phyloP scores from a whole-genome alignment of 1,140 invertebrate genomes.

The Scaptomyza graminum region DNA sequence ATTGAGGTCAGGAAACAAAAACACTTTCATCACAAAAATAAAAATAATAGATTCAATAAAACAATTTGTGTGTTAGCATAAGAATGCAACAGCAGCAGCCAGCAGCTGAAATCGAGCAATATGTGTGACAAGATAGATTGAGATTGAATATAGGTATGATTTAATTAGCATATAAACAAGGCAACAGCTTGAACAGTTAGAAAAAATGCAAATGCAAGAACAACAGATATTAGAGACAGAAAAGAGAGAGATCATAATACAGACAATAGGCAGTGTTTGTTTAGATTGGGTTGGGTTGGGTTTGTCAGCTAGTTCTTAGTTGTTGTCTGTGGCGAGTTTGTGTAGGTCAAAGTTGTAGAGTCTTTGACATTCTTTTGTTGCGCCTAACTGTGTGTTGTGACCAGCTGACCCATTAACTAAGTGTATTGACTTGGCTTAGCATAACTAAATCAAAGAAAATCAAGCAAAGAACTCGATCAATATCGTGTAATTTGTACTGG shows the following conservation, averaged over 20 bases:
- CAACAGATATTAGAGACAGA: slow-evolving; percentile 17
- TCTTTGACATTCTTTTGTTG: slow-evolving; percentile 51
- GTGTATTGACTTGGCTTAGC: slow-evolving; percentile 31
- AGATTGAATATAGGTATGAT: slow-evolving; percentile 28
- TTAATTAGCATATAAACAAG: slow-evolving; percentile 55
- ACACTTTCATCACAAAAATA: slow-evolving; percentile 49
- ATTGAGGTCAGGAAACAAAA: slow-evolving; percentile 51
- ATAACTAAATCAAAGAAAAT: slow-evolving; percentile 17
- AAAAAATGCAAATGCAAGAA: slow-evolving; percentile 38
- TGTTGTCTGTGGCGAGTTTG: slow-evolving; percentile 10
- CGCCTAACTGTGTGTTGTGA: slow-evolving; percentile 27
- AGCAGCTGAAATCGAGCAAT: slow-evolving; percentile 31
- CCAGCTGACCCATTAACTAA: slow-evolving; percentile 23
- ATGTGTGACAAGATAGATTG: slow-evolving; percentile 45
- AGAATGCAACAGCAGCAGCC: slow-evolving; percentile 36
- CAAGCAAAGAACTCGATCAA: neutral
- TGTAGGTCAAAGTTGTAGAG: slow-evolving; percentile 37
- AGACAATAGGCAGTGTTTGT: slow-evolving; percentile 25
- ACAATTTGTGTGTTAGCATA: slow-evolving; percentile 50
- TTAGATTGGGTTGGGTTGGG: too few relatives aligned
- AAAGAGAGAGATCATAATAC: neutral
- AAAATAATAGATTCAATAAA: slow-evolving; percentile 24
- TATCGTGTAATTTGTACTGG: slow-evolving; percentile 6
- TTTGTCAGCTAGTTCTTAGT: slow-evolving; percentile 10
- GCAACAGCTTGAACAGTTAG: slow-evolving; percentile 23